Evolutionary conservation across 2,888 invertebrate genomes (phyloP), one percentile per base, ranked within the genome.

Genomic region (Tromatobia lineatoria): DNA sequence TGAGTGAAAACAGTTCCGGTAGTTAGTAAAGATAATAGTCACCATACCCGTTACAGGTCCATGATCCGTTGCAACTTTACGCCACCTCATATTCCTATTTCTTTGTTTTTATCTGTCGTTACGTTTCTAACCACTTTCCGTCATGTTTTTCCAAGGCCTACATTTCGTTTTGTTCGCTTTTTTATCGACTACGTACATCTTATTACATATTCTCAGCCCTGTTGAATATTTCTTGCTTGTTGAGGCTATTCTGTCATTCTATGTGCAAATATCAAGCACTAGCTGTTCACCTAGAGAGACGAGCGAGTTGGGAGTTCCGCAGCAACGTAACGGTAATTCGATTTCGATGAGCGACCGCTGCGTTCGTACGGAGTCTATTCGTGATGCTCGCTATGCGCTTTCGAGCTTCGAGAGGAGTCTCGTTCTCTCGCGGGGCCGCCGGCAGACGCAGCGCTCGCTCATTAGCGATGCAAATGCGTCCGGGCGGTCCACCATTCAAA

Each of bases 401-500:
- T 57, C 13, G 29, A 52, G 66, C 45, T 54, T 59, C 54, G 77
- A 69, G 67, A 38, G 80, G 76, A 73, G 70, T 77, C 79, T 76
- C 50, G 81, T 82, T 75, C 83, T 71, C 77, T 57, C 34, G 23
- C 38, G 67, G 45, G 78, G 76, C 76, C 80, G 66, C 73, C 82
- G 80, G 75, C 75, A 52, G 80, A 61, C 75, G 69, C 83, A 64
- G 80, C 66, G 64, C 50, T 64, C 86, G 82, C 86, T 87, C 86
- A 87, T 87, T 87, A 87, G 83, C 78, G 87, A 86, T 87, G 86
- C 87, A 87, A 87, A 87, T 87, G 87, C 86, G 85, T 79, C 80
- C 85, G 82, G 85, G 85, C 85, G 87, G 85, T 86, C 82, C 83
- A 86, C 87, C 86, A 87, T 87, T 87, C 85, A 87, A 86, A 87